phyloP scores from a whole-genome alignment of 92 coral and sea anemone genomes.

The Parazoanthus swiftii region DNA sequence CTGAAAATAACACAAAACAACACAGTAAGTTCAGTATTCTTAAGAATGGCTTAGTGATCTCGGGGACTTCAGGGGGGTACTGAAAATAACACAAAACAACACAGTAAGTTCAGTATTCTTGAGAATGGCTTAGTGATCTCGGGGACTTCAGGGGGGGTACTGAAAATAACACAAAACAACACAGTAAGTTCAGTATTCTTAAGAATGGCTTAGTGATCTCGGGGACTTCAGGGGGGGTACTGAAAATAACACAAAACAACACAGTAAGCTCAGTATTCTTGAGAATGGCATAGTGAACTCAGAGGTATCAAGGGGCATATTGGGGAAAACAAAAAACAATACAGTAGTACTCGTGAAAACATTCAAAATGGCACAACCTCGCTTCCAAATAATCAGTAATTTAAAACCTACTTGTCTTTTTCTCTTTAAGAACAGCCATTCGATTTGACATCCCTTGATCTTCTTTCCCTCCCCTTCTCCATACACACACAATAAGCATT shows the following conservation, averaged over 20 bases:
- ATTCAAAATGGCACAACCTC: too few relatives aligned
- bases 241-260: constrained; percentile 50
- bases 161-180: constrained; percentile 50
- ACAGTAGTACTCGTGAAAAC: constrained; percentile 63
- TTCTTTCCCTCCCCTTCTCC: too few relatives aligned
- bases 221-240: constrained; percentile 58
- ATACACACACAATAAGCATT: too few relatives aligned
- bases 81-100: background rate
- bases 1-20: background rate
- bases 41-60: too few relatives aligned
- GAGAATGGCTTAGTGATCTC: too few relatives aligned
- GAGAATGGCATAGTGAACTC: constrained; percentile 71
- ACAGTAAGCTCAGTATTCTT: constrained; percentile 63
- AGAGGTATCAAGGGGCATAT: constrained; percentile 68
- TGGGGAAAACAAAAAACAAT: constrained; percentile 51
- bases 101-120: background rate
- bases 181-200: constrained; percentile 37
- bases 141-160: background rate
- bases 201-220: too few relatives aligned
- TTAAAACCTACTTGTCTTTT: too few relatives aligned
- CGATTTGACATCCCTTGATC: too few relatives aligned
- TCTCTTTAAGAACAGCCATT: too few relatives aligned
- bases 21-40: background rate
- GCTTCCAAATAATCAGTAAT: too few relatives aligned
- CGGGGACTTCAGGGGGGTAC: too few relatives aligned